Percentiles rank a stretch among this genome's conserved stretches.
Conservation (phyloP, 2,113 vertebrate genomes). For the Corythaixoides concolor region DNA sequence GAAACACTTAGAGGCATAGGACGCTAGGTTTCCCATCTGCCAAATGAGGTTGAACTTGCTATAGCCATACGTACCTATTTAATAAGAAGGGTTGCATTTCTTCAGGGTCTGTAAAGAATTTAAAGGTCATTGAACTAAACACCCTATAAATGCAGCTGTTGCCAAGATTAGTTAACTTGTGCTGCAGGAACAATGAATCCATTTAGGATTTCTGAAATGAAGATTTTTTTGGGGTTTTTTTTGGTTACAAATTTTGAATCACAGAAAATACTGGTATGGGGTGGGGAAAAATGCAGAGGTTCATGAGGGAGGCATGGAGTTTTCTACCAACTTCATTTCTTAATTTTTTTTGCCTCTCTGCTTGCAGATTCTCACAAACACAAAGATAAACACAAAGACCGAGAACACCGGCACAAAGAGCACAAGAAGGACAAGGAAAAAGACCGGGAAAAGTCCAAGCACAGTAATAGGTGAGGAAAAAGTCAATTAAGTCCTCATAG, state of each 20-base stretch:
- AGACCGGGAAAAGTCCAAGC: slow-evolving; percentile 89
- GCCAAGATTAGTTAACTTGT: slow-evolving; percentile 15
- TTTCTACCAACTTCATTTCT: slow-evolving; percentile 18
- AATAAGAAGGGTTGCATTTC: background rate
- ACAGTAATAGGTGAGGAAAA: slow-evolving; percentile 89
- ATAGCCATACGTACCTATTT: background rate
- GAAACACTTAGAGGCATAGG: background rate
- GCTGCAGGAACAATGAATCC: background rate
- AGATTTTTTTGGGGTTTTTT: background rate
- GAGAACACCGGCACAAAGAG: slow-evolving; percentile 95
- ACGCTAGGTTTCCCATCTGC: background rate
- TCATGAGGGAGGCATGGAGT: slow-evolving; percentile 5
- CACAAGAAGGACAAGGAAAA: slow-evolving; percentile 95
- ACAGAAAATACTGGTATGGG: background rate
- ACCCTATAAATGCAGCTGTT: background rate
- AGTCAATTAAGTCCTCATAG: background rate
- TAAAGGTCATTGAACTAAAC: slow-evolving; percentile 5
- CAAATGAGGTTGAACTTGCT: background rate
- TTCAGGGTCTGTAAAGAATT: background rate
- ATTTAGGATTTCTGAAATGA: background rate
- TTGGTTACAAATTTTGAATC: background rate
- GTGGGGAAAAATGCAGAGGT: background rate
- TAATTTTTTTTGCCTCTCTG: slow-evolving; percentile 57
- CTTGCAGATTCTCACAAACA: slow-evolving; percentile 93
- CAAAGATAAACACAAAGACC: slow-evolving; percentile 96